Evolutionary conservation across 2,888 invertebrate species (phyloP), one percentile per base, ranked within the genome.

Genomic region (Teleogryllus oceanicus): DNA sequence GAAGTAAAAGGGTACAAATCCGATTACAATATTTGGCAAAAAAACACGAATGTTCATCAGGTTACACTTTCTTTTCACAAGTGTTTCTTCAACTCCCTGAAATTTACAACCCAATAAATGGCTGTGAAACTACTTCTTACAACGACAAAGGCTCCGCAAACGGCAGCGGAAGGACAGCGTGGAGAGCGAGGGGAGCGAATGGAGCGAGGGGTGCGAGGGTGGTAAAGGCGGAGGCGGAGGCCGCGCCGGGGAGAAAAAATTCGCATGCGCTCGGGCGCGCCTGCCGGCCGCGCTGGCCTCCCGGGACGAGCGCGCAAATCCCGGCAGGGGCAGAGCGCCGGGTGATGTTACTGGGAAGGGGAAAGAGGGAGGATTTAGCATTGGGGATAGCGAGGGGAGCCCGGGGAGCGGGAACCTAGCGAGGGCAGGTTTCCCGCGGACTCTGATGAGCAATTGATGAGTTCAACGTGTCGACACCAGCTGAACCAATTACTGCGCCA

Each of bases 361-460:
- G 24, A 77, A 74, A 11, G 51, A 50, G 20, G 76, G 76, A 75
- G 80, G 77, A 62, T 62, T 24, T 77, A 49, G 74, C 49, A 16
- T 18, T 13, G 75, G 12, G 78, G 49, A n/a, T 75, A 75, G 75
- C 49, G 76, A 49, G 51, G 75, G 75, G 74, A 37, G 50, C 50
- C 24, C 24, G 75, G 37, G 74, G 74, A 74, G 51, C 74, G 74
- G 79, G 79, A 49, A 76, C 50, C 50, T 76, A 50, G 78, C 21
- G 85, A 84, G 84, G 84, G 84, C 85, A 85, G 85, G 84, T 85
- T 86, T 85, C 85, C 83, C 84, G 80, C 83, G 83, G 83, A 62
- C 80, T 80, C 88, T 89, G 90, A 90, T 89, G 90, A 90, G 90
- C 87, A 89, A 90, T 90, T 90, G 90, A 90, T 90, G 89, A 90